Evolutionary conservation across 2,797 vertebrate genomes (phyloP).

Genomic region (Danio choprae): DNA sequence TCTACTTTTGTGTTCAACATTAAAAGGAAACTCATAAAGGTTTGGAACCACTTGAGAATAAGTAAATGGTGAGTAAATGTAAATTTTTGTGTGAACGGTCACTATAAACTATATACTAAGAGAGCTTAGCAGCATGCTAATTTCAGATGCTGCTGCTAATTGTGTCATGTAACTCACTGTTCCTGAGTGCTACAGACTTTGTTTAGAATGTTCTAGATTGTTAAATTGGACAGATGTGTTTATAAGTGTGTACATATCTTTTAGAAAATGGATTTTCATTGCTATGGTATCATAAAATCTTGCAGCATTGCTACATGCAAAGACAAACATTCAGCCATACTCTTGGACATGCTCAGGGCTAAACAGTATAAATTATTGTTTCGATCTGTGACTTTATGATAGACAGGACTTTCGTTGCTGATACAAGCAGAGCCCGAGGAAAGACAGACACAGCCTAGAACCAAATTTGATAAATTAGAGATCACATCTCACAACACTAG

Average conservation of each 20-base stretch:
- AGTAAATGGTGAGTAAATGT: no score
- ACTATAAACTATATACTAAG: no score
- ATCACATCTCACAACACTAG: conserved; percentile 74
- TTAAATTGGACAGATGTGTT: no score
- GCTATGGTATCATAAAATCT: conserved; percentile 73
- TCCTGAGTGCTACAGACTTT: neutral
- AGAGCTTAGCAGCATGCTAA: conserved; percentile 20
- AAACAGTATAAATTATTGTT: conserved; percentile 41
- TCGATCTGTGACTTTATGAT: conserved; percentile 36
- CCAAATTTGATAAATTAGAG: conserved; percentile 63
- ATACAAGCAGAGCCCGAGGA: conserved; percentile 31
- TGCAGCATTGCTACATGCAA: conserved; percentile 9
- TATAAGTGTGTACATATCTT: neutral
- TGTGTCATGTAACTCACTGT: neutral
- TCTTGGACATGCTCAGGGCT: conserved; percentile 7
- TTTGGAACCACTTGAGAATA: no score
- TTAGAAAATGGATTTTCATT: conserved; percentile 68
- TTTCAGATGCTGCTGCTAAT: no score
- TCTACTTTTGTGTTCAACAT: no score
- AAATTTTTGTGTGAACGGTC: no score
- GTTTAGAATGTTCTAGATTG: neutral
- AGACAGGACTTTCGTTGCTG: conserved; percentile 36
- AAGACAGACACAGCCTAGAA: conserved; percentile 31
- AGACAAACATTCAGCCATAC: conserved; percentile 24
- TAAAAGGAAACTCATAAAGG: no score